Evolutionary conservation across 2,888 invertebrate genomes (phyloP).

Genomic region (Aleiodes leptofemur): DNA sequence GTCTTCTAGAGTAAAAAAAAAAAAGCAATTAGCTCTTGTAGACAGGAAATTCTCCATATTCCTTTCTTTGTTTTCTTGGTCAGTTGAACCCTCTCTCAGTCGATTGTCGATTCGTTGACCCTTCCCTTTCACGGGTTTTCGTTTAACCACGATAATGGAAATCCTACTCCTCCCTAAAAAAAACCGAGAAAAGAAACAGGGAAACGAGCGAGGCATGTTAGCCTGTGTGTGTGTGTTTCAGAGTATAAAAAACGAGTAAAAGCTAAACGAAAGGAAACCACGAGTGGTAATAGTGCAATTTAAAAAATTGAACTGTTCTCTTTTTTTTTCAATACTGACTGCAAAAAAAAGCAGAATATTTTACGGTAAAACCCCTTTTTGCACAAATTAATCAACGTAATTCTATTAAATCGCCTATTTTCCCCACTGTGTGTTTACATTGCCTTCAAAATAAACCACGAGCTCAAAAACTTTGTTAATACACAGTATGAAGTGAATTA

Average conservation of each 20-base stretch:
- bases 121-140: constrained; percentile 39
- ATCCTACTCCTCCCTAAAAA: constrained; percentile 39
- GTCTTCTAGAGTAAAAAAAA: background rate
- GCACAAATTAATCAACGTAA: no score
- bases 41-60: constrained; percentile 28
- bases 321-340: background rate
- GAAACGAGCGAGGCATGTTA: constrained; percentile 32
- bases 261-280: constrained; percentile 3
- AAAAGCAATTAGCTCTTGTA: constrained; percentile 40
- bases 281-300: constrained; percentile 32
- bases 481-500: no score
- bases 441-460: no score
- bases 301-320: background rate
- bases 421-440: no score
- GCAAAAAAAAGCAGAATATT: no score
- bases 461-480: no score
- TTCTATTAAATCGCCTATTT: no score
- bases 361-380: no score
- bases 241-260: constrained; percentile 15
- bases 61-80: constrained; percentile 21
- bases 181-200: constrained; percentile 8
- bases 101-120: constrained; percentile 42
- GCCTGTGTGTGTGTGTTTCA: constrained; percentile 11
- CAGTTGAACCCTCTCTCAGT: constrained; percentile 23
- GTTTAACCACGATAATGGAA: constrained; percentile 53